Conservation (phyloP, 2,888 invertebrate species). For the Bombylius discolor region DNA sequence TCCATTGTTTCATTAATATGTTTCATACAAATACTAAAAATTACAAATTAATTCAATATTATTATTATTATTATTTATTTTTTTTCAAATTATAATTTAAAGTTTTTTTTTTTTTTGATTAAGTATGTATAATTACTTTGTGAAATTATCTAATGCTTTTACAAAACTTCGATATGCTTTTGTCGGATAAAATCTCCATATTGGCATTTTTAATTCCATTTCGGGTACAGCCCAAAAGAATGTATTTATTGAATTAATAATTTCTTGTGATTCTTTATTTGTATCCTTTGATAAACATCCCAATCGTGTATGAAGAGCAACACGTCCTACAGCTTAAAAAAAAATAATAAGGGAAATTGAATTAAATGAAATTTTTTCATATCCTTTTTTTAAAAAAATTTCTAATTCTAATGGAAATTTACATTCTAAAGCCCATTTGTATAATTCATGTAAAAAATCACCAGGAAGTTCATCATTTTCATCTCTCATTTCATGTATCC, state of each 20-base stretch:
- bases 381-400: background rate
- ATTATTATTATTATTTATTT: background rate
- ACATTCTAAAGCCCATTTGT: conserved; percentile 91
- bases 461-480: conserved; percentile 57
- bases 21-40: conserved; percentile 42
- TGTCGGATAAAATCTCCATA: conserved; percentile 62
- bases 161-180: conserved; percentile 58
- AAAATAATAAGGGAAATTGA: background rate
- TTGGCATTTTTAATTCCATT: conserved; percentile 58
- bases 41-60: background rate
- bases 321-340: conserved; percentile 58
- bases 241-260: conserved; percentile 63
- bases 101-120: background rate
- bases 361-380: too few species aligned
- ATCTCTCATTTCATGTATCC: conserved; percentile 50
- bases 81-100: background rate
- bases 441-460: conserved; percentile 77
- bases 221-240: conserved; percentile 67
- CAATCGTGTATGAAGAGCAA: conserved; percentile 66
- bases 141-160: conserved; percentile 56
- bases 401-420: conserved; percentile 31
- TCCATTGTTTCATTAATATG: conserved; percentile 43
- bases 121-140: conserved; percentile 39
- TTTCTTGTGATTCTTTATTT: conserved; percentile 55
- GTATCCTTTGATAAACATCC: conserved; percentile 51